Conservation (phyloP, 2,888 invertebrate species). For the Atethmia centrago region DNA sequence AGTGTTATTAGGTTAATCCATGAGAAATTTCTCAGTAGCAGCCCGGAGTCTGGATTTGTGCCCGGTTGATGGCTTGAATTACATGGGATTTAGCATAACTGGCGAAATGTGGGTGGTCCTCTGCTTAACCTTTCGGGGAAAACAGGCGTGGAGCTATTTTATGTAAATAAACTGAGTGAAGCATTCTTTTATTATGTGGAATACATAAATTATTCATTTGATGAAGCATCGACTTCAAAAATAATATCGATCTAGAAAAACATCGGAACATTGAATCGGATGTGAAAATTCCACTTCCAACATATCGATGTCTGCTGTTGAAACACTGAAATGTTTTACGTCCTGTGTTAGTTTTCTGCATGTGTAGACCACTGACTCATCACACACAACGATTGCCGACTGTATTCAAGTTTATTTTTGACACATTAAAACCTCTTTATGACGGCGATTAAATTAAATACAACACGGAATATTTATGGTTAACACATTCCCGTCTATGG, state of each 20-base stretch:
- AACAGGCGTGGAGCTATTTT: too few species aligned
- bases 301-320: slow-evolving; percentile 13
- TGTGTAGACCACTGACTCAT: slow-evolving; percentile 50
- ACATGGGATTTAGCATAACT: too few species aligned
- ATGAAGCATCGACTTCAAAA: slow-evolving; percentile 4
- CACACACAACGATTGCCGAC: slow-evolving; percentile 28
- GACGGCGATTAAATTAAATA: slow-evolving; percentile 59
- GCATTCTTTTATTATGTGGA: slow-evolving; percentile 11
- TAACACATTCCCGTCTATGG: slow-evolving; percentile 56
- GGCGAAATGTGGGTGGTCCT: too few species aligned
- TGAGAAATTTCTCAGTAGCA: too few species aligned
- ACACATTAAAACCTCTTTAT: slow-evolving; percentile 57
- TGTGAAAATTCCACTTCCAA: slow-evolving; percentile 33
- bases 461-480: slow-evolving; percentile 60
- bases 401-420: slow-evolving; percentile 54
- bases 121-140: too few species aligned
- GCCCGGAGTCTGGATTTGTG: too few species aligned
- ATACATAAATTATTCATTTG: slow-evolving; percentile 21
- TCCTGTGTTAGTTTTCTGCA: slow-evolving; percentile 40
- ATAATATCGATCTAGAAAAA: slow-evolving; percentile 10
- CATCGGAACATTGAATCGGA: slow-evolving; percentile 20
- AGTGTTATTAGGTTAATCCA: too few species aligned
- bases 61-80: not conserved
- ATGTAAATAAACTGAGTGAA: slow-evolving; percentile 18
- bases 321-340: slow-evolving; percentile 28